Percentiles rank a stretch among this genome's conserved stretches.
These are phyloP conservation scores for Piaya cayana DNA, from an alignment of 2,113 vertebrate species.

Conservation along the genomic window DNA sequence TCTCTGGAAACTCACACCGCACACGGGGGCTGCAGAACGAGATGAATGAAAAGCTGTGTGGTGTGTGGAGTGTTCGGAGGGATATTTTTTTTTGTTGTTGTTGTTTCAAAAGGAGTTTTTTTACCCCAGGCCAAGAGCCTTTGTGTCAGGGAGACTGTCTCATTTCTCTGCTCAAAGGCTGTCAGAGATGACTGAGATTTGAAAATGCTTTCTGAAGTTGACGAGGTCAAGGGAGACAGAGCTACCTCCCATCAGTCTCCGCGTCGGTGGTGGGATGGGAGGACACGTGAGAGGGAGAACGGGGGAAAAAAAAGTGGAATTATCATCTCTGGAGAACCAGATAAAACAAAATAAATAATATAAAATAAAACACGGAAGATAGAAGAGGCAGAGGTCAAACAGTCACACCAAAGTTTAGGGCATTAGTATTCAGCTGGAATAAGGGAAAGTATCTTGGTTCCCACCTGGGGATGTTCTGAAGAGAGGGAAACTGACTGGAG, in stretches of 20 bases:
- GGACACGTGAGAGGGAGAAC: constrained; percentile 62
- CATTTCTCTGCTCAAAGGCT: constrained; percentile 86
- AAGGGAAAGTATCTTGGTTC: constrained; percentile 70
- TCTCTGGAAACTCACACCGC: constrained; percentile 66
- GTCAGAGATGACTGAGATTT: constrained; percentile 86
- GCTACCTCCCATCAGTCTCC: constrained; percentile 74
- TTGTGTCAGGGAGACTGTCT: constrained; percentile 85
- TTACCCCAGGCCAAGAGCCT: constrained; percentile 85
- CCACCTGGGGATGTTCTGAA: constrained; percentile 75
- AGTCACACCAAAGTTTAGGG: constrained; percentile 67
- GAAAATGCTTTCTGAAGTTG: constrained; percentile 85
- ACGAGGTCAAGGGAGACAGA: constrained; percentile 82
- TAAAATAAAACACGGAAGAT: constrained; percentile 19
- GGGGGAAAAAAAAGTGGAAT: constrained; percentile 49
- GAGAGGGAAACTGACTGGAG: constrained; percentile 75
- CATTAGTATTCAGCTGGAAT: constrained; percentile 77
- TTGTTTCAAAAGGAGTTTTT: constrained; percentile 83
- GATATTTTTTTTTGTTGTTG: constrained; percentile 71
- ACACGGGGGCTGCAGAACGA: constrained; percentile 62
- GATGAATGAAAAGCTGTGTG: constrained; percentile 79
- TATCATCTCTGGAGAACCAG: constrained; percentile 62
- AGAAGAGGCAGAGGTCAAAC: constrained; percentile 66
- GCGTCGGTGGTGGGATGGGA: constrained; percentile 64
- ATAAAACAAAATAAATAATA: constrained; percentile 51
- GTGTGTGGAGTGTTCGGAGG: constrained; percentile 69